These are phyloP conservation scores for Drosophila quadrilineata DNA, from an alignment of 1,140 invertebrate genomes.

Conservation along the genomic window DNA sequence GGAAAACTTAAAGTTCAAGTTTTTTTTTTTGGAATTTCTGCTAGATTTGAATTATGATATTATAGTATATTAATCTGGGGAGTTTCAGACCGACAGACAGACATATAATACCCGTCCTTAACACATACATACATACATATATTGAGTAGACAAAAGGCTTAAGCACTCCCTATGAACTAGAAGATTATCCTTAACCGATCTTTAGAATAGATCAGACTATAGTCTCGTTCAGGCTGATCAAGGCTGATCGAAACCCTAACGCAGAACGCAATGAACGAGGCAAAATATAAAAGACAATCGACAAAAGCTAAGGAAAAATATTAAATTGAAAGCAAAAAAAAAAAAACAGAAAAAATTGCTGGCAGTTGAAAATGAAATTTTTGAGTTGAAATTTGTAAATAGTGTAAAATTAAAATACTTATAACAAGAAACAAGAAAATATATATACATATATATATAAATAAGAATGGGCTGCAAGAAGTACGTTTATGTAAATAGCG, in stretches of 20 bases:
- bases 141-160: slow-evolving; percentile 12
- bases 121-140: not conserved
- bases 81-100: too few species aligned
- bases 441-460: not conserved
- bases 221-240: too few species aligned
- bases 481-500: slow-evolving; percentile 27
- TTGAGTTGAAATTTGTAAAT: slow-evolving; percentile 31
- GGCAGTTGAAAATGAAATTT: slow-evolving; percentile 10
- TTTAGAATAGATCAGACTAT: too few species aligned
- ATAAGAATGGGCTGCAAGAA: not conserved
- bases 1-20: too few species aligned
- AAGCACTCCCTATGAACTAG: too few species aligned
- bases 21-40: too few species aligned
- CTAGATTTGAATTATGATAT: too few species aligned
- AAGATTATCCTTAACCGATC: too few species aligned
- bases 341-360: slow-evolving; percentile 14
- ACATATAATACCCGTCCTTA: not conserved
- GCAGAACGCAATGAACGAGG: slow-evolving; percentile 17
- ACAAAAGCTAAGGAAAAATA: slow-evolving; percentile 21
- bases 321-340: not conserved
- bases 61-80: too few species aligned
- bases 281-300: slow-evolving; percentile 49
- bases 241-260: slow-evolving; percentile 26
- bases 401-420: slow-evolving; percentile 12
- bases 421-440: not conserved